Evolutionary conservation across 2,113 vertebrate species (phyloP).

Genomic region (Lipotes vexillifer): DNA sequence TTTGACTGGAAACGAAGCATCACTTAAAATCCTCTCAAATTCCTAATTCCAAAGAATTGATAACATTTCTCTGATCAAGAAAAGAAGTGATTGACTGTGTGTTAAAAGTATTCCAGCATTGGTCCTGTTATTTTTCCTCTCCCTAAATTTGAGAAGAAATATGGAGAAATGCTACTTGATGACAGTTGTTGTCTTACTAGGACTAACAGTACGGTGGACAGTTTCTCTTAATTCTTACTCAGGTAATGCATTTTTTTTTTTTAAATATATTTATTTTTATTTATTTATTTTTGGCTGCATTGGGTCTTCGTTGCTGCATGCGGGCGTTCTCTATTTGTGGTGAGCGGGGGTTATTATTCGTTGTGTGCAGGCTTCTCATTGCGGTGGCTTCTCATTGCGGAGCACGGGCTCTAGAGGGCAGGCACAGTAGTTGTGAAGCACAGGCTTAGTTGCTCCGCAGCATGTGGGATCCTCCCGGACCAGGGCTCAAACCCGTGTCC

Average conservation of each 20-base stretch:
- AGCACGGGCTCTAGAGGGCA: no score
- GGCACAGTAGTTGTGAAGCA: no score
- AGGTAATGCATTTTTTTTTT: conserved; percentile 82
- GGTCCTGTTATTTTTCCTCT: neutral
- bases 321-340: no score
- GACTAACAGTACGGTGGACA: conserved; percentile 89
- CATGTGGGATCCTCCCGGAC: no score
- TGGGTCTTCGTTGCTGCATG: no score
- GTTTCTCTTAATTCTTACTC: conserved; percentile 96
- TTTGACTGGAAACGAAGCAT: neutral
- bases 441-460: no score
- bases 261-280: no score
- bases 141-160: neutral
- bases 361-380: no score
- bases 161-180: conserved; percentile 91
- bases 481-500: no score
- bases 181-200: conserved; percentile 83
- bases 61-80: conserved; percentile 9
- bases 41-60: neutral
- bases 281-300: no score
- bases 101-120: neutral
- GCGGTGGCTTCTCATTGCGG: no score
- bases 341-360: no score
- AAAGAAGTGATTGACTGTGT: neutral
- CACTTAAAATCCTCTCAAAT: neutral